A percentile compares a stretch with the other conserved stretches of the same genome.
Conservation (phyloP, 1,140 invertebrate species). For the Lucilia cuprina region DNA sequence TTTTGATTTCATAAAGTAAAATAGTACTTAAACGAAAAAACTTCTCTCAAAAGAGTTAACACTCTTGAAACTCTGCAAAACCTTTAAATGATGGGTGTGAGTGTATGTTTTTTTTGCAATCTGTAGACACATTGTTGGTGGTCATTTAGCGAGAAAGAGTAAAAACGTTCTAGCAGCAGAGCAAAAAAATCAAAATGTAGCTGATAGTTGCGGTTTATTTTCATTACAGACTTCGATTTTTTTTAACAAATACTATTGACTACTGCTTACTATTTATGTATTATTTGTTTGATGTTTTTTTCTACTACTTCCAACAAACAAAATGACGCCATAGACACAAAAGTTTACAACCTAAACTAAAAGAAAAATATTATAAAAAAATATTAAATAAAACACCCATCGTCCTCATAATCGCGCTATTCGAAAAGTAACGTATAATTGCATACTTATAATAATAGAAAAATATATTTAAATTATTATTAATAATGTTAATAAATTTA, state of each 20-base stretch:
- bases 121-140: background rate
- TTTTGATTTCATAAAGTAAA: no score
- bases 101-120: background rate
- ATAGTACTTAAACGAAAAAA: no score
- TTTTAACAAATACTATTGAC: background rate
- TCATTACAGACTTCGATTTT: background rate
- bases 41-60: background rate
- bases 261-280: background rate
- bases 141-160: background rate
- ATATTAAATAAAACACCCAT: slow-evolving; percentile 1
- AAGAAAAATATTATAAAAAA: background rate
- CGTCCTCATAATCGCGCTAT: background rate
- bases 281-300: background rate
- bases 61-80: background rate
- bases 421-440: background rate
- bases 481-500: background rate
- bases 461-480: background rate
- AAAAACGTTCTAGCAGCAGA: background rate
- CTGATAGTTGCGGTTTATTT: background rate
- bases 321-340: slow-evolving; percentile 5
- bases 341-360: background rate
- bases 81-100: background rate
- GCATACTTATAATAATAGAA: background rate
- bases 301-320: background rate
- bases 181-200: background rate